A percentile compares a stretch with the other conserved stretches of the same genome.
Conservation (phyloP, 2,113 vertebrate genomes). For the Myiopsitta monachus region DNA sequence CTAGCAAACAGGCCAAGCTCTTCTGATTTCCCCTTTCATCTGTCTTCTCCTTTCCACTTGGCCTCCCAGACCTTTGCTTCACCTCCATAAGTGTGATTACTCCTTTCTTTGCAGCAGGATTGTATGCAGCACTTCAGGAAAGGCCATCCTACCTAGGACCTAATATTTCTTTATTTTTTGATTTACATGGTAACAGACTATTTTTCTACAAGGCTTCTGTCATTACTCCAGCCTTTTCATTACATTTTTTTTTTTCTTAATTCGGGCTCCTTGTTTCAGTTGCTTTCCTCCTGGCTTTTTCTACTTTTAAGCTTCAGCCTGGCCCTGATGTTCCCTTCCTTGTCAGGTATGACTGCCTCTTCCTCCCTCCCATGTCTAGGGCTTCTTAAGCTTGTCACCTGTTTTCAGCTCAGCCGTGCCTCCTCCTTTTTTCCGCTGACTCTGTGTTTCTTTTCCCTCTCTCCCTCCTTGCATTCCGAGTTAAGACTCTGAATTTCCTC, state of each 20-base stretch:
- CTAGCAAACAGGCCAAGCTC: neutral
- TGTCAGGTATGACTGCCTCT: neutral
- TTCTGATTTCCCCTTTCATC: neutral
- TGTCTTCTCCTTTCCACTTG: neutral
- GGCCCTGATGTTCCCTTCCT: neutral
- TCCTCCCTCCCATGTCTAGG: fast-evolving
- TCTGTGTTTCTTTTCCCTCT: neutral
- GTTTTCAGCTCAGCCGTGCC: neutral
- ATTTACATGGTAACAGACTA: neutral
- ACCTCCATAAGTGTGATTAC: neutral
- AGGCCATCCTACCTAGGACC: neutral
- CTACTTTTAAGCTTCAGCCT: neutral
- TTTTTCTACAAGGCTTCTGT: neutral
- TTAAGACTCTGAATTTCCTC: neutral
- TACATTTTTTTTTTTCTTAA: neutral
- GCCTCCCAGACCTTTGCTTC: neutral
- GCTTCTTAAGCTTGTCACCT: neutral
- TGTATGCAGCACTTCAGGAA: neutral
- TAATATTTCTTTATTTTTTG: neutral
- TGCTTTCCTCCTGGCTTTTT: neutral
- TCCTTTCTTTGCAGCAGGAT: neutral
- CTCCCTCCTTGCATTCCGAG: neutral
- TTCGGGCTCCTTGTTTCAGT: neutral
- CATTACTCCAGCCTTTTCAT: neutral
- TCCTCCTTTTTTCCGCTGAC: neutral